A percentile compares a stretch with the other conserved stretches of the same genome.
These are phyloP conservation scores for Cacoxenus indagator DNA, from an alignment of 2,888 invertebrate genomes.

Conservation along the genomic window DNA sequence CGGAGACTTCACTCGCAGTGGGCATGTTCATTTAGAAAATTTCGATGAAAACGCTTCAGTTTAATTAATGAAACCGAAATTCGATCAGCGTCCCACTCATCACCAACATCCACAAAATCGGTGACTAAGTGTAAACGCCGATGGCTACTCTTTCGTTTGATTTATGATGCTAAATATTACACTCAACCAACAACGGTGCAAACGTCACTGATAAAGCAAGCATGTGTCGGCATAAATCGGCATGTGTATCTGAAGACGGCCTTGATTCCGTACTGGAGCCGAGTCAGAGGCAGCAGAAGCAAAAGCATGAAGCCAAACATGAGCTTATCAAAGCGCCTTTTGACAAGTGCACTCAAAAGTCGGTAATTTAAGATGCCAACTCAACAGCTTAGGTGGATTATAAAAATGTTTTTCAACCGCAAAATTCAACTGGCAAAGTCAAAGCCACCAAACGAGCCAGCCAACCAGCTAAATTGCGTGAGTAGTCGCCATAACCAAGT, in stretches of 20 bases:
- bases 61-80: no score
- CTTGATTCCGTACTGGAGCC: background rate
- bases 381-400: background rate
- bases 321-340: background rate
- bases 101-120: no score
- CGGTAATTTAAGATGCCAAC: background rate
- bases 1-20: no score
- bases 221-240: background rate
- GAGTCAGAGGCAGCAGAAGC: no score
- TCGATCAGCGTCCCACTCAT: no score
- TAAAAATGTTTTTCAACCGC: background rate
- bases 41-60: no score
- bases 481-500: background rate
- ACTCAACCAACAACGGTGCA: background rate
- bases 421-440: constrained; percentile 18
- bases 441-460: constrained; percentile 1
- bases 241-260: background rate
- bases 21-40: no score
- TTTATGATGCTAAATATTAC: no score
- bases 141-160: no score
- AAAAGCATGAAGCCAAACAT: background rate
- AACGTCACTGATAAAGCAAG: background rate
- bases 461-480: background rate
- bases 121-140: no score
- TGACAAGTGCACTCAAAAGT: background rate